These are phyloP conservation scores for Myripristis murdjan DNA, from an alignment of 2,797 vertebrate genomes.

Conservation along the genomic window DNA sequence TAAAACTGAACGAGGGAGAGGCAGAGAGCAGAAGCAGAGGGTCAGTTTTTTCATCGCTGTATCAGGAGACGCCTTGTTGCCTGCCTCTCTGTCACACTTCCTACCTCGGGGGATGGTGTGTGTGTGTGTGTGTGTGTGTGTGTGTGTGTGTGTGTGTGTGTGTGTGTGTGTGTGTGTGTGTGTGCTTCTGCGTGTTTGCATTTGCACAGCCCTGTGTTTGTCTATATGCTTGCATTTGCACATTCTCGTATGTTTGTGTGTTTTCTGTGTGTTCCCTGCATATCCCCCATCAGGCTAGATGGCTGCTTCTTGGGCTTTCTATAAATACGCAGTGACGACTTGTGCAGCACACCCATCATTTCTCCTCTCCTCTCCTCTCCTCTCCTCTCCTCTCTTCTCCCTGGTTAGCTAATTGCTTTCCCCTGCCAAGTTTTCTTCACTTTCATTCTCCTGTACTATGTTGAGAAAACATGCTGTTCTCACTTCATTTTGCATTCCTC, in stretches of 20 bases:
- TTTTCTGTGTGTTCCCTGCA: conserved; percentile 8
- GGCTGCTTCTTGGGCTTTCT: conserved; percentile 41
- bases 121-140: too few relatives aligned
- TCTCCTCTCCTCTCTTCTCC: not conserved
- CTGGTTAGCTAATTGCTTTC: too few relatives aligned
- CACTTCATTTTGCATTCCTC: not conserved
- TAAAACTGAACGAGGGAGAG: conserved; percentile 6
- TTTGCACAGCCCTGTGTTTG: conserved; percentile 8
- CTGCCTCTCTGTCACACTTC: conserved; percentile 36
- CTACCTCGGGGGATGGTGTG: conserved; percentile 13
- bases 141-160: too few relatives aligned
- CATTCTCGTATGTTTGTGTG: not conserved
- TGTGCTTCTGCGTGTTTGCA: not conserved
- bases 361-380: not conserved
- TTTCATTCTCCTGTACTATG: not conserved
- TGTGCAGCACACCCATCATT: conserved; percentile 32
- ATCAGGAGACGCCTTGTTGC: conserved; percentile 23
- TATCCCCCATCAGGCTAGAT: conserved; percentile 27
- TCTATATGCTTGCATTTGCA: conserved; percentile 21
- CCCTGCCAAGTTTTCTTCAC: not conserved
- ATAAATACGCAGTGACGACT: conserved; percentile 57
- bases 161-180: too few relatives aligned
- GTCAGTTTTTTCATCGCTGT: conserved; percentile 27
- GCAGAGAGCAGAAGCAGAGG: conserved; percentile 2
- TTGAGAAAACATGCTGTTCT: not conserved